Base-by-base conservation (phyloP, 64 coral and sea anemone genomes). In the Montipora cactus region DNA sequence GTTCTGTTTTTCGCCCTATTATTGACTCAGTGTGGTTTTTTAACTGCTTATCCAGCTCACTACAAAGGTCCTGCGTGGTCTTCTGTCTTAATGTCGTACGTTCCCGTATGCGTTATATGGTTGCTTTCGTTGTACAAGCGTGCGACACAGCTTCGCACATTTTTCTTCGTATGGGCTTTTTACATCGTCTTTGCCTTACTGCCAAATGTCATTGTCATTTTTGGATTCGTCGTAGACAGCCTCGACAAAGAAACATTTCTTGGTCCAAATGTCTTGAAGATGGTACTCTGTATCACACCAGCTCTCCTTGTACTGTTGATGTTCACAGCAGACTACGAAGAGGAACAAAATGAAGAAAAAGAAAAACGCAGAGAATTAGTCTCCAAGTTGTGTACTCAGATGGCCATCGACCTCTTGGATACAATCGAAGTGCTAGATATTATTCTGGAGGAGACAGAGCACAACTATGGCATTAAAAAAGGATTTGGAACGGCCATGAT, bases 341-440 rank as follows among this genome's bases (percentile, higher is more conserved):
- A 47, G 1, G 48, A 79, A 15, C 7, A 78, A 14, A 15, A 7
- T 1, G 82, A 84, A 3, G 4, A 79, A 23, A 47, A 93, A 4
- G 83, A 25, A 0, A 16, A 49, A 7, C 44, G 50, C 0, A 82
- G 84, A 28, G 28, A 28, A 28, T 28, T 28, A 28, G 28, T 28
- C 28, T 28, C 28, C 28, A 28, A 28, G 28, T 1, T 28, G 28
- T 16, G 87, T 28, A 28, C 1, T 28, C 28, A 71, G 13, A 2
- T 96, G 8, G 78, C 12, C 57, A 93, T 44, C 28, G 28, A 28
- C 28, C 52, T 96, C 1, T 93, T 96, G n/a, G 94, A 95, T 78
- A 22, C 64, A 4, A 46, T 94, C 1, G 92, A 94, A 49, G 62
- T 89, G 20, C 66, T 94, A 45, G 85, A 82, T 14, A 77, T 94